These are phyloP conservation scores for Choristoneura rosaceana DNA, from an alignment of 2,888 invertebrate genomes.

Conservation along the genomic window DNA sequence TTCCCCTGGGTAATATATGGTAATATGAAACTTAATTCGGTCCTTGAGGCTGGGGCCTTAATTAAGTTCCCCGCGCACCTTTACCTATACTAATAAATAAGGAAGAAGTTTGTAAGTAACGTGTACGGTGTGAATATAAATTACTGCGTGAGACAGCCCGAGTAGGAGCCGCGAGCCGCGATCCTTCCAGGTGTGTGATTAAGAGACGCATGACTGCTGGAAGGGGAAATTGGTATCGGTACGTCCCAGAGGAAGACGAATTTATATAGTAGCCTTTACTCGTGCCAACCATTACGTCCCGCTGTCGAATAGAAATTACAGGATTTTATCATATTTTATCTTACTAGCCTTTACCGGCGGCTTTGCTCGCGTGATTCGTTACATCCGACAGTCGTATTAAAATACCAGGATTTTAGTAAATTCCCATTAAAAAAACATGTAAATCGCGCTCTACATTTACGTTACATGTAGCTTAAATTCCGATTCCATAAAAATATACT, in stretches of 20 bases:
- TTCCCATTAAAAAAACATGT: no score
- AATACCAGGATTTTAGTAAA: no score
- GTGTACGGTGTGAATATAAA: slow-evolving; percentile 42
- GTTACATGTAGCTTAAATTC: no score
- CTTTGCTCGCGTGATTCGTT: neutral
- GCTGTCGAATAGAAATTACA: no score
- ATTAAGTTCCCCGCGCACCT: slow-evolving; percentile 58
- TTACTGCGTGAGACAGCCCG: slow-evolving; percentile 31
- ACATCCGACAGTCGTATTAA: no score
- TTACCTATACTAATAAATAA: slow-evolving; percentile 43
- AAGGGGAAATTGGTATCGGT: slow-evolving; percentile 2
- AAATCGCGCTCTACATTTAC: no score
- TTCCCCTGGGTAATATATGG: slow-evolving; percentile 63
- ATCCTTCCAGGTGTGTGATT: slow-evolving; percentile 28
- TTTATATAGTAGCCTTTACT: neutral
- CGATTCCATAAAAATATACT: no score
- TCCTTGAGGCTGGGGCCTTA: slow-evolving; percentile 69
- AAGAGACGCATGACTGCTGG: slow-evolving; percentile 10
- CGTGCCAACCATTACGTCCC: no score
- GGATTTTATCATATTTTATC: no score
- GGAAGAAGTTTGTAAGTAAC: slow-evolving; percentile 45
- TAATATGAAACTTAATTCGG: slow-evolving; percentile 66
- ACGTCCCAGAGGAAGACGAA: neutral
- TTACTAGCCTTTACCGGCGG: no score
- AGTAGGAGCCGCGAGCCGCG: slow-evolving; percentile 9